Percentiles rank a stretch among this genome's conserved stretches.
Conservation (phyloP, 2,888 invertebrate genomes). For the Liposcelis brunnea region DNA sequence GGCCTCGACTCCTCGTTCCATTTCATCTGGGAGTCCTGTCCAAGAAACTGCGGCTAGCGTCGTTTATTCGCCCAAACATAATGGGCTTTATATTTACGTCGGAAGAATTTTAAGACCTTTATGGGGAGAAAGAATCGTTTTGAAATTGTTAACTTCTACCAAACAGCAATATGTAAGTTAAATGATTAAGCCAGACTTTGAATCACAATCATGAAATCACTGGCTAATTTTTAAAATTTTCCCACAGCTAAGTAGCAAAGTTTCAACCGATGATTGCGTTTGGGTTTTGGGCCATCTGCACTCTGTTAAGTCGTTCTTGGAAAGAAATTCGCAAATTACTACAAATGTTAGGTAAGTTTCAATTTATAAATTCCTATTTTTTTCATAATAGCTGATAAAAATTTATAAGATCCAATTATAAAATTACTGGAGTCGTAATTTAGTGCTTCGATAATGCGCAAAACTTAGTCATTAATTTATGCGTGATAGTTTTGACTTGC, state of each 20-base stretch:
- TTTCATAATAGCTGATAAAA: too few relatives aligned
- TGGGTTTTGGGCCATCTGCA: slow-evolving; percentile 58
- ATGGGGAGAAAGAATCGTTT: slow-evolving; percentile 66
- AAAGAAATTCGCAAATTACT: slow-evolving; percentile 24
- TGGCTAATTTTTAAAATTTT: slow-evolving; percentile 12
- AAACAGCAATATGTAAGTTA: slow-evolving; percentile 39
- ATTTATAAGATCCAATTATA: too few relatives aligned
- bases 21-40: slow-evolving; percentile 9
- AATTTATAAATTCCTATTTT: too few relatives aligned
- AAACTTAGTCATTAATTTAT: too few relatives aligned
- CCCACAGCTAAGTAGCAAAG: slow-evolving; percentile 44
- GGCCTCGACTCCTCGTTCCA: slow-evolving; percentile 19
- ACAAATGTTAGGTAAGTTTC: slow-evolving; percentile 1
- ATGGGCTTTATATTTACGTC: slow-evolving; percentile 82
- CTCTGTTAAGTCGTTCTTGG: slow-evolving; percentile 56
- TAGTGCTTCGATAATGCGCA: too few relatives aligned
- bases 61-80: slow-evolving; percentile 63
- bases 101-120: slow-evolving; percentile 73
- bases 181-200: neutral
- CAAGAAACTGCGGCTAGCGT: slow-evolving; percentile 7
- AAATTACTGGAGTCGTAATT: too few relatives aligned
- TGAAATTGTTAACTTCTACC: slow-evolving; percentile 32
- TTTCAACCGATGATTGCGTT: slow-evolving; percentile 51
- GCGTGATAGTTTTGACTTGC: too few relatives aligned
- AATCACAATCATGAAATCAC: slow-evolving; percentile 4